Percentiles rank a stretch among this genome's conserved stretches.
These are phyloP conservation scores for Anthopleura sola DNA, from an alignment of 64 coral and sea anemone species.

Conservation along the genomic window DNA sequence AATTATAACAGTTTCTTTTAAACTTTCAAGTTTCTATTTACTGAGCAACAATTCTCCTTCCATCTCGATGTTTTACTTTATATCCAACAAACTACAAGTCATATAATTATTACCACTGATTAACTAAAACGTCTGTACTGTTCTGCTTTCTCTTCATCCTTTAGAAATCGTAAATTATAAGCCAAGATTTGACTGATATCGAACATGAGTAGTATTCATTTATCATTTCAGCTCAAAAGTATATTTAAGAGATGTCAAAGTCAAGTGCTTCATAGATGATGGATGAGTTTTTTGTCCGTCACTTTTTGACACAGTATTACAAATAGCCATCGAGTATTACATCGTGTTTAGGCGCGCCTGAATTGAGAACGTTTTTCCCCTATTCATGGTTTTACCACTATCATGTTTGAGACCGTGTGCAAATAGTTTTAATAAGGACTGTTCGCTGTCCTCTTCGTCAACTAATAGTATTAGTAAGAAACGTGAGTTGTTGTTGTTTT, in stretches of 20 bases:
- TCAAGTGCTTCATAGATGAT: neutral
- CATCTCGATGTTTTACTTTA: neutral
- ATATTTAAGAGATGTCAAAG: slow-evolving; percentile 19
- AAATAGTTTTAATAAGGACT: neutral
- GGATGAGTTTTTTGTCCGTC: slow-evolving; percentile 4
- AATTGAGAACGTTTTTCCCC: neutral
- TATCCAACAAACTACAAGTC: neutral
- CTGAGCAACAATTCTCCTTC: neutral
- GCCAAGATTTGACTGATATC: slow-evolving; percentile 15
- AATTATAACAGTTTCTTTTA: neutral
- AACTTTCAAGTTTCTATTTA: neutral
- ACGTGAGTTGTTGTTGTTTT: neutral
- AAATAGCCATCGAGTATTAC: slow-evolving; percentile 19
- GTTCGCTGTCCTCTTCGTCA: neutral
- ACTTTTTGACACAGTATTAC: slow-evolving; percentile 10
- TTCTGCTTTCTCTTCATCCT: neutral
- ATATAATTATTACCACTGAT: neutral
- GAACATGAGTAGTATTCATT: slow-evolving; percentile 7
- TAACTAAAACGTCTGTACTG: neutral
- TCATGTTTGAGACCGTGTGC: neutral
- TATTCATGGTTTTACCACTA: neutral
- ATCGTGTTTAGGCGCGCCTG: slow-evolving; percentile 13
- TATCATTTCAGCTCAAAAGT: slow-evolving; percentile 9
- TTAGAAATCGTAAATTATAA: slow-evolving; percentile 3
- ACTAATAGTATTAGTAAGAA: neutral